Conservation (phyloP, 2,888 invertebrate species). For the Archaeoteleia sp. region DNA sequence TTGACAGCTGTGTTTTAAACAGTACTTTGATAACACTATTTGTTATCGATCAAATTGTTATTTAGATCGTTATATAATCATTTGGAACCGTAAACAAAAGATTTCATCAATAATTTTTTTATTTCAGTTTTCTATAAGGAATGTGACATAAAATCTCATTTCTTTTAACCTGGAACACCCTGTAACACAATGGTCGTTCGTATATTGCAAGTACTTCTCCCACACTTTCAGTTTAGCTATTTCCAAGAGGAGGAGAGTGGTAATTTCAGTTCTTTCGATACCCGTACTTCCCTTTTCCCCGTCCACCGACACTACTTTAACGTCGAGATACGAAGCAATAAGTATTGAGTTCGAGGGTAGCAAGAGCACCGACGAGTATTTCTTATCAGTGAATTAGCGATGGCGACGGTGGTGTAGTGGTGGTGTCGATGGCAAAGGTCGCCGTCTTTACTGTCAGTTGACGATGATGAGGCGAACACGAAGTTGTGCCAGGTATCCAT, state of each 20-base stretch:
- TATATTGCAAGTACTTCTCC: background rate
- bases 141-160: too few relatives aligned
- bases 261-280: conserved; percentile 57
- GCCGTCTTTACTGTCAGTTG: conserved; percentile 55
- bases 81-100: too few relatives aligned
- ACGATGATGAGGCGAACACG: conserved; percentile 68
- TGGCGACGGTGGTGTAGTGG: conserved; percentile 54
- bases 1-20: background rate
- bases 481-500: conserved; percentile 65
- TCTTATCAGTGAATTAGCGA: conserved; percentile 72
- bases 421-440: conserved; percentile 55
- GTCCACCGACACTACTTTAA: conserved; percentile 44
- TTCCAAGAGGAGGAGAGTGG: conserved; percentile 25
- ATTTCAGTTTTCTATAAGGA: too few relatives aligned
- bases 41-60: too few relatives aligned
- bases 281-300: conserved; percentile 32
- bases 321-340: conserved; percentile 67
- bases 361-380: conserved; percentile 61
- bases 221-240: conserved; percentile 6
- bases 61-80: too few relatives aligned
- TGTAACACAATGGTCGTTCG: background rate
- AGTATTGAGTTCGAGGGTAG: conserved; percentile 59
- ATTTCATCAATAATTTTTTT: too few relatives aligned
- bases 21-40: background rate
- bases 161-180: background rate